A percentile compares a stretch with the other conserved stretches of the same genome.
Conservation (phyloP, 2,888 invertebrate genomes). For the Papilio protenor region DNA sequence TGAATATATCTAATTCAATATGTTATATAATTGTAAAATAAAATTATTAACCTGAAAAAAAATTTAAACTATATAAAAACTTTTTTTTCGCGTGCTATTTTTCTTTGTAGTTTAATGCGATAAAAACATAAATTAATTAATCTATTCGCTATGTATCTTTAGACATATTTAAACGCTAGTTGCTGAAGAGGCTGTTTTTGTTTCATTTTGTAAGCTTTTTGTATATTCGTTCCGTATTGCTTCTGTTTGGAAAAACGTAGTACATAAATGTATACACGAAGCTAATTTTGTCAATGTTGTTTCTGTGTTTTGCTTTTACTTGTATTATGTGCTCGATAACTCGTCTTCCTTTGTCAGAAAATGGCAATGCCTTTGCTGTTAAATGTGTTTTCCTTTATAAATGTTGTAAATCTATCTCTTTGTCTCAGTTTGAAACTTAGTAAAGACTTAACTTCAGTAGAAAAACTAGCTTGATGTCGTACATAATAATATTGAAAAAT, state of each 20-base stretch:
- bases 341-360: slow-evolving; percentile 27
- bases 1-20: neutral
- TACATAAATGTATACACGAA: neutral
- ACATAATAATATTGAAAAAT: neutral
- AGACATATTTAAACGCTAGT: slow-evolving; percentile 22
- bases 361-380: neutral
- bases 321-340: neutral
- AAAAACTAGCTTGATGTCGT: neutral
- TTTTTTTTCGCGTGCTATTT: neutral
- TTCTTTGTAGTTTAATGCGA: neutral
- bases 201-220: slow-evolving; percentile 33
- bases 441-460: neutral
- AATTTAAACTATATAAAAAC: too few species aligned
- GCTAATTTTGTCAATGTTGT: neutral
- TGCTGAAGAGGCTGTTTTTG: neutral
- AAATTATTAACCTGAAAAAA: neutral
- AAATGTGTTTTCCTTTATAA: neutral
- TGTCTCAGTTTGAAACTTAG: neutral
- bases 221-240: slow-evolving; percentile 30
- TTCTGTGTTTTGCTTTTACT: slow-evolving; percentile 16
- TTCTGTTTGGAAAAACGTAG: slow-evolving; percentile 19
- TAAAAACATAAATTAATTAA: neutral
- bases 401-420: slow-evolving; percentile 1
- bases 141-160: neutral
- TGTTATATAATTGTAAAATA: neutral